Conservation (phyloP, 1,140 invertebrate species). For the Reticulitermes speratus region DNA sequence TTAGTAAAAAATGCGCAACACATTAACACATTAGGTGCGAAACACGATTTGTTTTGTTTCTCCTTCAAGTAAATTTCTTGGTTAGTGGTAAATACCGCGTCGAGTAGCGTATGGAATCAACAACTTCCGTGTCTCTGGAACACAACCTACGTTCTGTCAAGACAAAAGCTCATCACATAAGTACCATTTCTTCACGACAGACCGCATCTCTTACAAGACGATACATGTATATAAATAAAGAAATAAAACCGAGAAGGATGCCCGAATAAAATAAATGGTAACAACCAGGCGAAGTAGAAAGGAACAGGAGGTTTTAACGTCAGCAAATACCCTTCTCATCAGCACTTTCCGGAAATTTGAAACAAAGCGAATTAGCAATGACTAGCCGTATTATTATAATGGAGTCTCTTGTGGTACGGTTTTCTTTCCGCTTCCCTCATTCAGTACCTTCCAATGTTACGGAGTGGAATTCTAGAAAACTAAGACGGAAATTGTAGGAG, state of each 20-base stretch:
- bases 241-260: neutral
- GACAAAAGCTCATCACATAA: neutral
- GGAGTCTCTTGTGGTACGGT: neutral
- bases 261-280: neutral
- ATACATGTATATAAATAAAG: neutral
- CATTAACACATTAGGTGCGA: no score
- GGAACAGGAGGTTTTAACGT: neutral
- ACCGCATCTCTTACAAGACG: neutral
- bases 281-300: neutral
- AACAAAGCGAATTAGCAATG: constrained; percentile 24
- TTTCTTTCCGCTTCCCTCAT: neutral
- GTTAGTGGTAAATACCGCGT: no score
- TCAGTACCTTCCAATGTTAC: neutral
- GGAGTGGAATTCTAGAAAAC: neutral
- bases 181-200: neutral
- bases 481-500: constrained; percentile 22
- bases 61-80: no score
- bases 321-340: constrained; percentile 5
- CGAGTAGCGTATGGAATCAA: neutral
- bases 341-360: constrained; percentile 27
- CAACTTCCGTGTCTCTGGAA: neutral
- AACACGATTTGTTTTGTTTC: no score
- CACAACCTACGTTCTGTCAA: neutral
- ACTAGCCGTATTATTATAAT: constrained; percentile 24
- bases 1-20: no score